These are phyloP conservation scores for Antigone vipio DNA, from an alignment of 2,113 vertebrate species.

Conservation along the genomic window DNA sequence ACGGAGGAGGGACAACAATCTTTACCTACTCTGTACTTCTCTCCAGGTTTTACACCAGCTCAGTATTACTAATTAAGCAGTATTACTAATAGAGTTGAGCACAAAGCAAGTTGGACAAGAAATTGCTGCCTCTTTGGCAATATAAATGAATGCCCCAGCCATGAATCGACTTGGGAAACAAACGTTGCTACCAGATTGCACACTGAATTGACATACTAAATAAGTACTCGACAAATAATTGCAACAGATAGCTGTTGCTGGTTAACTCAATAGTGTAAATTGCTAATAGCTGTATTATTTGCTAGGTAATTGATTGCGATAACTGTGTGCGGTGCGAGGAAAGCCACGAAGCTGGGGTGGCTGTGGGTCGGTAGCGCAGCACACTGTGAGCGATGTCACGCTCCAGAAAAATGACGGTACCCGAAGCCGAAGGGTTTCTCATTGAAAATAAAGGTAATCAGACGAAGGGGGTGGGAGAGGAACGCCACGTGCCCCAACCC, in stretches of 20 bases:
- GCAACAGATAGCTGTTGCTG: background rate
- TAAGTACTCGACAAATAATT: background rate
- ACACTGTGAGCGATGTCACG: accelerated
- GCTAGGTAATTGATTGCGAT: background rate
- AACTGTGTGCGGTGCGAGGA: accelerated
- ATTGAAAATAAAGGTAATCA: accelerated
- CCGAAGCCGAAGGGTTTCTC: background rate
- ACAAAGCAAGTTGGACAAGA: background rate
- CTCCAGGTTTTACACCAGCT: background rate
- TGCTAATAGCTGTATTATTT: background rate
- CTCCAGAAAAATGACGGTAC: accelerated
- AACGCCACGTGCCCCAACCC: background rate
- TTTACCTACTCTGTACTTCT: background rate
- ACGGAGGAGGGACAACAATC: background rate
- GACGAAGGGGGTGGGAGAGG: background rate
- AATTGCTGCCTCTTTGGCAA: background rate
- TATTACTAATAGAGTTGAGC: background rate
- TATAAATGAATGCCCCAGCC: background rate
- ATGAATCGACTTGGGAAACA: background rate
- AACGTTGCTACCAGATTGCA: background rate
- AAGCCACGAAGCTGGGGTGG: background rate
- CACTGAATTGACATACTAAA: background rate
- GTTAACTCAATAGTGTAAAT: too few relatives aligned
- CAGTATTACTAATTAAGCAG: too few relatives aligned
- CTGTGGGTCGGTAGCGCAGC: background rate